phyloP scores from a whole-genome alignment of 2,113 vertebrate genomes.

The Calyptomena viridis region DNA sequence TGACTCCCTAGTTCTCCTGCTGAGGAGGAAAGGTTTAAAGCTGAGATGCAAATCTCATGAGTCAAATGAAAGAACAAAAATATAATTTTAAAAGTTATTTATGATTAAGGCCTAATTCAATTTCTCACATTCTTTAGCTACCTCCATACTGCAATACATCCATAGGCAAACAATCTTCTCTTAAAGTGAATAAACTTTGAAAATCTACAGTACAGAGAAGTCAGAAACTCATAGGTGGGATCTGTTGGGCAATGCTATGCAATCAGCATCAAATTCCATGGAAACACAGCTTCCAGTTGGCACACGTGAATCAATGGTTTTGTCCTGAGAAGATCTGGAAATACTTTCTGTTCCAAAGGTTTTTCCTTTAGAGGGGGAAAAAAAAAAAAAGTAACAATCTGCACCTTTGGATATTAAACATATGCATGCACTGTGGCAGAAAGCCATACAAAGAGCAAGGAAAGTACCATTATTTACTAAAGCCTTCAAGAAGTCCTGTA shows the following conservation, averaged over 20 bases:
- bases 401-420: not conserved
- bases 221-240: not conserved
- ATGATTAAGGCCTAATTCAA: not conserved
- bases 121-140: not conserved
- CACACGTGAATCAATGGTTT: not conserved
- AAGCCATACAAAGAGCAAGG: not conserved
- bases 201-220: not conserved
- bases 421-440: fast-evolving
- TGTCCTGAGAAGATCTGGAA: not conserved
- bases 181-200: not conserved
- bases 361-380: not conserved
- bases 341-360: not conserved
- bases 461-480: not conserved
- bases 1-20: not conserved
- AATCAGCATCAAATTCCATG: not conserved
- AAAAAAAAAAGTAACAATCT: not conserved
- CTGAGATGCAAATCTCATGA: not conserved
- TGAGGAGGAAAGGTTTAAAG: not conserved
- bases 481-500: not conserved
- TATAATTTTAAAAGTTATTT: not conserved
- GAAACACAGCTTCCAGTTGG: not conserved
- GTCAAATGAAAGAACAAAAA: not conserved
- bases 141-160: not conserved
- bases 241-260: not conserved
- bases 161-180: not conserved